Evolutionary conservation across 2,113 vertebrate species (phyloP).

Genomic region (Phrynosoma blainvillii): DNA sequence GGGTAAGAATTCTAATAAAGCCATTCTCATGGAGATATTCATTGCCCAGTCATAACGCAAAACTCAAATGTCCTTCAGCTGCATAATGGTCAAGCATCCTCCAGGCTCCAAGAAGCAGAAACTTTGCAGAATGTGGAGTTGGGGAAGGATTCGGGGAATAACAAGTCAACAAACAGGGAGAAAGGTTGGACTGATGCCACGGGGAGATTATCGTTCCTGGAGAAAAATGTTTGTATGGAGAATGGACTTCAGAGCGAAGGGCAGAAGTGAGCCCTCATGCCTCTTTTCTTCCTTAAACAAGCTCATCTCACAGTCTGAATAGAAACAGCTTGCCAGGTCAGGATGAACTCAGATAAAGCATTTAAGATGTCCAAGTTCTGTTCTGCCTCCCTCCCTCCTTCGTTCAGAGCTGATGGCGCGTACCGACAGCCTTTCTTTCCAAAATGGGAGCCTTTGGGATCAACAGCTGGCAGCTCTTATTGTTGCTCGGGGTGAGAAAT

Average conservation of each 20-base stretch:
- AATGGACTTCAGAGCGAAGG: not conserved
- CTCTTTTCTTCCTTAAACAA: too few relatives aligned
- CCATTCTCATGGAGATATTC: not conserved
- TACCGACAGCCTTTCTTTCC: not conserved
- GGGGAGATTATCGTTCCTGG: not conserved
- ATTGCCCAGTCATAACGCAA: slow-evolving; percentile 5
- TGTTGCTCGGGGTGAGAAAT: not conserved
- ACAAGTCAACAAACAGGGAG: not conserved
- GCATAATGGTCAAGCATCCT: not conserved
- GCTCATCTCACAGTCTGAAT: not conserved
- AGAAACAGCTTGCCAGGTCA: not conserved
- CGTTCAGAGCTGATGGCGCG: not conserved
- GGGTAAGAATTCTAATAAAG: slow-evolving; percentile 28
- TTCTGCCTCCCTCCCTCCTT: not conserved
- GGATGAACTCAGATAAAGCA: too few relatives aligned
- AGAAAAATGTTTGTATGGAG: not conserved
- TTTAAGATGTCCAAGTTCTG: too few relatives aligned
- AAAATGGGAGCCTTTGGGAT: too few relatives aligned
- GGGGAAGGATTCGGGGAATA: not conserved
- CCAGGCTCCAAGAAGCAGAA: not conserved
- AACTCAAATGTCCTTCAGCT: not conserved
- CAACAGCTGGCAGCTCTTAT: not conserved
- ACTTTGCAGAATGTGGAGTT: not conserved
- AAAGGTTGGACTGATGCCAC: too few relatives aligned
- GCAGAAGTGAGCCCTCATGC: not conserved